A percentile compares a stretch with the other conserved stretches of the same genome.
These are phyloP conservation scores for Strigamia transsilvanica DNA, from an alignment of 2,888 invertebrate species.

Conservation along the genomic window DNA sequence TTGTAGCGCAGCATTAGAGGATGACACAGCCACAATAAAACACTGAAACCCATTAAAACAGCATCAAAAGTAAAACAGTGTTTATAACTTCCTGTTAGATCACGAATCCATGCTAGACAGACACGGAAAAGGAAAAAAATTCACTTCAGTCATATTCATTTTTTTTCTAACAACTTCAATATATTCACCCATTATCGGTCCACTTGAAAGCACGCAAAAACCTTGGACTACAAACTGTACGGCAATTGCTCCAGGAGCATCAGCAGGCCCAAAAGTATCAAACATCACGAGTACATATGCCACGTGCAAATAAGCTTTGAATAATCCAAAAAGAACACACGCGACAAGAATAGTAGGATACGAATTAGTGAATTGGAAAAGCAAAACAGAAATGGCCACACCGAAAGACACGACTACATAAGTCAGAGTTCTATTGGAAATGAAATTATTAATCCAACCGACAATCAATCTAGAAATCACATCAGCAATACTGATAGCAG, in stretches of 20 bases:
- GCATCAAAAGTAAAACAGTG: background rate
- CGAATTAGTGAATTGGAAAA: background rate
- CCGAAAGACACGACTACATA: no score
- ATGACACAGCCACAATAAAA: background rate
- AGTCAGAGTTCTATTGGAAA: background rate
- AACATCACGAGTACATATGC: background rate
- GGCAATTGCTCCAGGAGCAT: background rate
- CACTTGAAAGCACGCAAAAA: background rate
- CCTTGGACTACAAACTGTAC: background rate
- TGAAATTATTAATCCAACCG: background rate
- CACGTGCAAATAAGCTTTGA: background rate
- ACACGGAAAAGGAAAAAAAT: background rate
- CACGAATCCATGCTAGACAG: background rate
- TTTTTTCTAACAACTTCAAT: background rate
- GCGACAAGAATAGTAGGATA: background rate
- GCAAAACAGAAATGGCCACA: background rate
- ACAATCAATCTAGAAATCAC: background rate
- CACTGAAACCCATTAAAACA: background rate
- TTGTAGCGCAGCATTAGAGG: background rate
- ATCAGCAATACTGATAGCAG: background rate
- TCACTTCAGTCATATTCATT: background rate
- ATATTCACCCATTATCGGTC: background rate
- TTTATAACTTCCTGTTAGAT: background rate
- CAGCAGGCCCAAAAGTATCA: background rate
- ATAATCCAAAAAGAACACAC: background rate